These are phyloP conservation scores for Pseudococcus viburni DNA, from an alignment of 2,888 invertebrate genomes.

Conservation along the genomic window DNA sequence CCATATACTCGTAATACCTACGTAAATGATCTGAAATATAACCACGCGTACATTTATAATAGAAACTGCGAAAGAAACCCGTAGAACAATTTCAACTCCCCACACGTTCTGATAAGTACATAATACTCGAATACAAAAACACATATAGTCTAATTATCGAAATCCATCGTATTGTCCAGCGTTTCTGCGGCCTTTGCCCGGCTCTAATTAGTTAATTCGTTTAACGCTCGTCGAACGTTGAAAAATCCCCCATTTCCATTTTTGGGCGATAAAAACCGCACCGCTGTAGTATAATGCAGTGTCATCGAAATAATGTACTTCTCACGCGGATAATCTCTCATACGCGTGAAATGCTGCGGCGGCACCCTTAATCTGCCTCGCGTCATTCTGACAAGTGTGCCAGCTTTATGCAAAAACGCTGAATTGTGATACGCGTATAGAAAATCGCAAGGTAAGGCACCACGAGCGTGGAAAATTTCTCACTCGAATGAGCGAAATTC, in stretches of 20 bases:
- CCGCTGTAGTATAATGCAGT: constrained; percentile 12
- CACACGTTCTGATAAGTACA: background rate
- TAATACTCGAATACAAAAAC: no score
- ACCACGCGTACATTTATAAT: background rate
- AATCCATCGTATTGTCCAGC: no score
- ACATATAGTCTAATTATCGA: no score
- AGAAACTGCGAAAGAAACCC: background rate
- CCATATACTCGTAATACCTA: background rate
- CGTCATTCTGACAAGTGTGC: background rate
- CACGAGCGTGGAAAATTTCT: constrained; percentile 19
- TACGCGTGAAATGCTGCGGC: constrained; percentile 14
- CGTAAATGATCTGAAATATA: constrained; percentile 13
- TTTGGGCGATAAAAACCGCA: background rate
- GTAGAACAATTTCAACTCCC: background rate
- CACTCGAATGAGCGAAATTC: background rate
- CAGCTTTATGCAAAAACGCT: constrained; percentile 19
- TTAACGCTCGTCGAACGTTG: background rate
- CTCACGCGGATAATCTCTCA: constrained; percentile 33
- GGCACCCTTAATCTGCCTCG: constrained; percentile 23
- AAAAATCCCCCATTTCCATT: background rate
- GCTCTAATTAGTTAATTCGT: constrained; percentile 27
- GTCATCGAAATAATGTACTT: constrained; percentile 36
- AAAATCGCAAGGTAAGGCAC: background rate
- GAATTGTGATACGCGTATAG: constrained; percentile 3
- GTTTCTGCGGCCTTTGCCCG: no score